These are phyloP conservation scores for Drosophila diplacantha DNA, from an alignment of 2,888 invertebrate genomes.

Conservation along the genomic window DNA sequence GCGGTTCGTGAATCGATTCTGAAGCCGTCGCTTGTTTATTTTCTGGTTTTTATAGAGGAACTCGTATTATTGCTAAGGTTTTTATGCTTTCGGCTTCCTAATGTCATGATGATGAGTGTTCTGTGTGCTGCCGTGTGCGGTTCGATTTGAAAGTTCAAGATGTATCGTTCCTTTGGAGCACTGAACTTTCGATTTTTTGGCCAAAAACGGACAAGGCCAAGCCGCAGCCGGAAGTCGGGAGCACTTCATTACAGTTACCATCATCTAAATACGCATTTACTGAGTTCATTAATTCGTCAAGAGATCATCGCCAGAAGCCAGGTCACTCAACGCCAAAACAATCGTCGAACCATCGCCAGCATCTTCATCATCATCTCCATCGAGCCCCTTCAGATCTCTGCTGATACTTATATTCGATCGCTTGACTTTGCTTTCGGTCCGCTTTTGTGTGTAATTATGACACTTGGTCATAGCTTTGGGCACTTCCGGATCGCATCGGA, in stretches of 20 bases:
- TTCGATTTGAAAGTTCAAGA: slow-evolving; percentile 54
- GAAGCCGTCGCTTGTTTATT: slow-evolving; percentile 65
- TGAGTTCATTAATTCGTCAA: slow-evolving; percentile 64
- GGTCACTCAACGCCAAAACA: slow-evolving; percentile 28
- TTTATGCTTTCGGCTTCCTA: slow-evolving; percentile 40
- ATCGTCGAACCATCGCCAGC: slow-evolving; percentile 11
- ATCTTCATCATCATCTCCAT: slow-evolving; percentile 1
- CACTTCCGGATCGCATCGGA: slow-evolving; percentile 51
- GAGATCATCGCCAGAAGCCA: slow-evolving; percentile 63
- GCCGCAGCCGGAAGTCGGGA: slow-evolving; percentile 29
- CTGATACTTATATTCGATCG: slow-evolving; percentile 30
- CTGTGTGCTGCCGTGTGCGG: slow-evolving; percentile 30
- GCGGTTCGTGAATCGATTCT: slow-evolving; percentile 58
- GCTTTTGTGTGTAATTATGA: slow-evolving; percentile 60
- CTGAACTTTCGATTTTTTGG: slow-evolving; percentile 50
- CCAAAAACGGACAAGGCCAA: slow-evolving; percentile 31
- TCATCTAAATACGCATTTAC: slow-evolving; percentile 35
- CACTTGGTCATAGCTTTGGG: slow-evolving; percentile 54
- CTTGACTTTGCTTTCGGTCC: slow-evolving; percentile 32
- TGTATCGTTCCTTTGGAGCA: slow-evolving; percentile 40
- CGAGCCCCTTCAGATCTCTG: slow-evolving; percentile 7
- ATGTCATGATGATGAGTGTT: slow-evolving; percentile 53
- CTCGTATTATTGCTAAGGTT: slow-evolving; percentile 41
- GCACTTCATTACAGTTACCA: slow-evolving; percentile 39
- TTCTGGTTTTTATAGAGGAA: slow-evolving; percentile 70